Percentiles rank a stretch among this genome's conserved stretches.
These are phyloP conservation scores for Parnassius apollo DNA, from an alignment of 2,888 invertebrate species.

Conservation along the genomic window DNA sequence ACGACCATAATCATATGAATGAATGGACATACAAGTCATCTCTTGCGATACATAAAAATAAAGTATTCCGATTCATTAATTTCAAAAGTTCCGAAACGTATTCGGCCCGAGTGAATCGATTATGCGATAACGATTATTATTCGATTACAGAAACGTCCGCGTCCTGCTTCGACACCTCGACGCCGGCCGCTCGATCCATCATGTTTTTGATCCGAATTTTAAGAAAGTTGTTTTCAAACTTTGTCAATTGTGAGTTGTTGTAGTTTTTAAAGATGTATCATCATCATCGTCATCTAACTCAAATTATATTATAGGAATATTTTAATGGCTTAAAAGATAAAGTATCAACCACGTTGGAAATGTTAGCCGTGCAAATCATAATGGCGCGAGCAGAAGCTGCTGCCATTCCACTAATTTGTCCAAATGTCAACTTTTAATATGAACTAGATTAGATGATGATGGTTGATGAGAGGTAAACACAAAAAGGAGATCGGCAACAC, in stretches of 20 bases:
- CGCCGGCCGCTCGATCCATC: constrained; percentile 58
- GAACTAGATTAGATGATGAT: too few species aligned
- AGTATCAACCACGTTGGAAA: too few species aligned
- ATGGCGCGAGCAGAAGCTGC: too few species aligned
- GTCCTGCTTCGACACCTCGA: constrained; percentile 62
- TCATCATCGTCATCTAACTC: too few species aligned
- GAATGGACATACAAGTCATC: constrained; percentile 9
- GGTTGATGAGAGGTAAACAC: too few species aligned
- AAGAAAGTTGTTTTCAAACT: constrained; percentile 53
- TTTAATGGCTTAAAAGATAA: too few species aligned
- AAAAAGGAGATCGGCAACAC: too few species aligned
- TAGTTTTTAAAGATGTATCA: too few species aligned
- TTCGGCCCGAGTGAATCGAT: constrained; percentile 55
- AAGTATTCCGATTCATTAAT: constrained; percentile 39
- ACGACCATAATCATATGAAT: constrained; percentile 9
- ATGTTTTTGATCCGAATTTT: constrained; percentile 39
- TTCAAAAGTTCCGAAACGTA: constrained; percentile 51
- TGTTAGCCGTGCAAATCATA: too few species aligned
- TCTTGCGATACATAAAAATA: constrained; percentile 28
- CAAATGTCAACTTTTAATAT: too few species aligned
- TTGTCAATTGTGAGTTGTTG: constrained; percentile 23
- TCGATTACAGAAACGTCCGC: constrained; percentile 58
- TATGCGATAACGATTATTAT: constrained; percentile 61
- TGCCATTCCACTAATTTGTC: too few species aligned
- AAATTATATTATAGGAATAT: too few species aligned